Percentiles rank a stretch among this genome's conserved stretches.
Conservation (phyloP, 2,797 vertebrate species). For the Galagoides demidoff region DNA sequence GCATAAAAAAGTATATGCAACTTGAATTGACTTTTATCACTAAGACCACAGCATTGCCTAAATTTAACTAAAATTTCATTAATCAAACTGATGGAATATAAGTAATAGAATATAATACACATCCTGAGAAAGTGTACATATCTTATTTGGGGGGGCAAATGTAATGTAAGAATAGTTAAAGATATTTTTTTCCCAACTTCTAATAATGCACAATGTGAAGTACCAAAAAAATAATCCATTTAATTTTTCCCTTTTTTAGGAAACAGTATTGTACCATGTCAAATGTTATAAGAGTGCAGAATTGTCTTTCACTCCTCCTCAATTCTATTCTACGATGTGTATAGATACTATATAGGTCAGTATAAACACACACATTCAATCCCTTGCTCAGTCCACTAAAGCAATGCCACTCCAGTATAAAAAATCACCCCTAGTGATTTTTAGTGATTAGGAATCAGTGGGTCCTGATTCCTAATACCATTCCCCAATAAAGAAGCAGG, state of each 20-base stretch:
- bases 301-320: too few relatives aligned
- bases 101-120: conserved; percentile 46
- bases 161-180: conserved; percentile 17
- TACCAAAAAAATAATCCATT: not conserved
- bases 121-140: conserved; percentile 46
- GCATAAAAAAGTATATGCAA: conserved; percentile 62
- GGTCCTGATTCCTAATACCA: not conserved
- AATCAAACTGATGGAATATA: conserved; percentile 66
- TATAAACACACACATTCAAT: not conserved
- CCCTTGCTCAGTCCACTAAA: not conserved
- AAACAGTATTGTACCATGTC: not conserved
- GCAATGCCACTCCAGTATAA: not conserved
- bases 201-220: not conserved
- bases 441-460: too few relatives aligned
- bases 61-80: conserved; percentile 69
- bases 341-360: not conserved
- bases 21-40: conserved; percentile 70
- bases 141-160: conserved; percentile 40
- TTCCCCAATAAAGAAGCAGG: not conserved
- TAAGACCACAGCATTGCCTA: conserved; percentile 66
- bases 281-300: not conserved
- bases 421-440: not conserved
- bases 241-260: not conserved
- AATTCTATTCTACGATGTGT: not conserved
- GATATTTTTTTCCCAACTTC: conserved; percentile 26